Evolutionary conservation across 92 coral and sea anemone species (phyloP).

Genomic region (Palythoa heliodiscus): DNA sequence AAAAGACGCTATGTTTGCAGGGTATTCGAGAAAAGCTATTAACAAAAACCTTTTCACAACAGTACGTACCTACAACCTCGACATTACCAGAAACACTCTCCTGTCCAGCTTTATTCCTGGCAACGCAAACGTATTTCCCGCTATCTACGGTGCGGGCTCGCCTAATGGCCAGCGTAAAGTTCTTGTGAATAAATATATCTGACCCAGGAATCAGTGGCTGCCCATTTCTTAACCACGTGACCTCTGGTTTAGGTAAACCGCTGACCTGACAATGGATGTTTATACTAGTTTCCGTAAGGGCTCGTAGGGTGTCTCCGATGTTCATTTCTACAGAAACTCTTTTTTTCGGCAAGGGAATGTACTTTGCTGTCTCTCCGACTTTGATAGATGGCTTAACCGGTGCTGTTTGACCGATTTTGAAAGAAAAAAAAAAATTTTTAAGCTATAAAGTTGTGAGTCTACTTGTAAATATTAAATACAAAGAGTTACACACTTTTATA

Average conservation of each 20-base stretch:
- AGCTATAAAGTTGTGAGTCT: background rate
- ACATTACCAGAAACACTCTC: constrained; percentile 55
- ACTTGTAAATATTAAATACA: background rate
- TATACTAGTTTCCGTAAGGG: constrained; percentile 56
- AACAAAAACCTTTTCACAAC: background rate
- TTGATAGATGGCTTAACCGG: constrained; percentile 60
- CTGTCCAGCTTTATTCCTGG: constrained; percentile 61
- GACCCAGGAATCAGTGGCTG: constrained; percentile 49
- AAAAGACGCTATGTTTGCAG: no score
- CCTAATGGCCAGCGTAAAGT: constrained; percentile 64
- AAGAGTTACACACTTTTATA: no score
- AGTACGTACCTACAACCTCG: constrained; percentile 56
- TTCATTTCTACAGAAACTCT: constrained; percentile 36
- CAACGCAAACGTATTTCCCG: constrained; percentile 72
- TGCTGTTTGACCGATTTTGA: constrained; percentile 24
- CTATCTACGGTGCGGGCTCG: constrained; percentile 55
- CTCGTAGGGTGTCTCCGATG: constrained; percentile 63
- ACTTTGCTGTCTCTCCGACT: constrained; percentile 32
- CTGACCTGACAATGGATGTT: constrained; percentile 65
- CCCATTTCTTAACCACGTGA: constrained; percentile 69
- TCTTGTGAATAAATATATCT: constrained; percentile 43
- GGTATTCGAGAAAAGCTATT: no score
- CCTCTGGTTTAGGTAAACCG: constrained; percentile 70
- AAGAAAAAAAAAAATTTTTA: background rate
- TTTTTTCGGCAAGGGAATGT: constrained; percentile 47